Evolutionary conservation across 2,113 vertebrate genomes (phyloP).

Genomic region (Actenoides hombroni): DNA sequence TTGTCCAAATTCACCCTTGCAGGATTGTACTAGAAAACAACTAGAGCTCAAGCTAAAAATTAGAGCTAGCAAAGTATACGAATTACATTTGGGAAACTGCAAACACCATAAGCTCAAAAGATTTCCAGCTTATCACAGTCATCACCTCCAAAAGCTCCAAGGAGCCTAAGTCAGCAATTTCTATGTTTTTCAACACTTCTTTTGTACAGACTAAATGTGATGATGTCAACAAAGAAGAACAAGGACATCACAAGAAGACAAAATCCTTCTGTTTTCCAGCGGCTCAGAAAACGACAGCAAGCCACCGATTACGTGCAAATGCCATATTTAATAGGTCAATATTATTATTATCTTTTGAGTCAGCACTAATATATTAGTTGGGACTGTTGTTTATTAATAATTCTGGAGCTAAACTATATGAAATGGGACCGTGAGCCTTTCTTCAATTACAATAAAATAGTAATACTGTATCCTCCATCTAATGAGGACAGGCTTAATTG

Average conservation of each 20-base stretch:
- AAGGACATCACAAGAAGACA: conserved; percentile 61
- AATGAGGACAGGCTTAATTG: conserved; percentile 75
- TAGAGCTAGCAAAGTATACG: conserved; percentile 51
- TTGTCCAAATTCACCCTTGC: conserved; percentile 77
- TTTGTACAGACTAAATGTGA: conserved; percentile 25
- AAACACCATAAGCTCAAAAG: conserved; percentile 48
- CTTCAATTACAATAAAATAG: conserved; percentile 61
- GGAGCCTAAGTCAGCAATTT: conserved; percentile 58
- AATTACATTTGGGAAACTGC: conserved; percentile 60
- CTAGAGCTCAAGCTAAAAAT: conserved; percentile 61
- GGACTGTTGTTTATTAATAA: conserved; percentile 37
- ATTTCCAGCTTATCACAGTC: conserved; percentile 52
- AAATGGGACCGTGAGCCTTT: conserved; percentile 42
- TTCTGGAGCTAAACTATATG: conserved; percentile 22
- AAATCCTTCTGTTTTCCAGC: conserved; percentile 34
- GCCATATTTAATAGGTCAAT: conserved; percentile 58
- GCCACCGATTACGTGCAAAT: conserved; percentile 41
- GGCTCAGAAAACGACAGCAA: conserved; percentile 25
- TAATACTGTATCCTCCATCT: conserved; percentile 72
- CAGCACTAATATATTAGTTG: conserved; percentile 63
- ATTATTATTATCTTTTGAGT: conserved; percentile 55
- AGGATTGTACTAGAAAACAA: conserved; percentile 62
- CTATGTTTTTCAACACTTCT: not conserved
- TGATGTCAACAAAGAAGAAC: conserved; percentile 57
- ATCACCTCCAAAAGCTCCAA: conserved; percentile 59